Conservation (phyloP, 2,113 vertebrate genomes). For the Thryonomys swinderianus region DNA sequence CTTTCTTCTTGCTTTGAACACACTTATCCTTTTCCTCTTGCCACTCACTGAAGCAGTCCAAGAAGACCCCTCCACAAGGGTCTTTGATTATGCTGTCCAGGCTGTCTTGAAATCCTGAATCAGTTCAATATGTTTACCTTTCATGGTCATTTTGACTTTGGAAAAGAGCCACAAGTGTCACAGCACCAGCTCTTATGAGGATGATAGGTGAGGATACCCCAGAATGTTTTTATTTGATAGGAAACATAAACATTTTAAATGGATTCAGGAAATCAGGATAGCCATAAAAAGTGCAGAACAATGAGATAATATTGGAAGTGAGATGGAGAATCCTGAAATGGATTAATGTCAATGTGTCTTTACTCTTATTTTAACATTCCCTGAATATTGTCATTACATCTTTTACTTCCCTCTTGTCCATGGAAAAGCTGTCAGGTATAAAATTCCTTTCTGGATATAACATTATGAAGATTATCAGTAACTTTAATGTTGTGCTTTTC, state of each 20-base stretch:
- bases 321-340: neutral
- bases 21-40: neutral
- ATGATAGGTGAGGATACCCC: neutral
- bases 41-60: neutral
- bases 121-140: neutral
- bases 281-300: neutral
- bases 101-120: neutral
- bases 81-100: neutral
- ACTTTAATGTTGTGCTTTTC: neutral
- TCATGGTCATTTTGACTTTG: neutral
- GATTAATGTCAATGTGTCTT: neutral
- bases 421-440: neutral
- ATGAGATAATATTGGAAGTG: neutral
- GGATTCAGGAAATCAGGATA: neutral
- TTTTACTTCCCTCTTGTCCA: neutral
- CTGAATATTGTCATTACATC: neutral
- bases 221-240: neutral
- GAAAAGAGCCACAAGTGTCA: neutral
- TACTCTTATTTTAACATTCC: neutral
- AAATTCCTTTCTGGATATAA: neutral
- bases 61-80: neutral
- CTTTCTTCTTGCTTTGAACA: neutral
- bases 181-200: neutral
- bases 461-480: neutral
- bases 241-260: neutral